phyloP scores from a whole-genome alignment of 2,797 vertebrate species.

The Sternarchorhynchus goeldii region DNA sequence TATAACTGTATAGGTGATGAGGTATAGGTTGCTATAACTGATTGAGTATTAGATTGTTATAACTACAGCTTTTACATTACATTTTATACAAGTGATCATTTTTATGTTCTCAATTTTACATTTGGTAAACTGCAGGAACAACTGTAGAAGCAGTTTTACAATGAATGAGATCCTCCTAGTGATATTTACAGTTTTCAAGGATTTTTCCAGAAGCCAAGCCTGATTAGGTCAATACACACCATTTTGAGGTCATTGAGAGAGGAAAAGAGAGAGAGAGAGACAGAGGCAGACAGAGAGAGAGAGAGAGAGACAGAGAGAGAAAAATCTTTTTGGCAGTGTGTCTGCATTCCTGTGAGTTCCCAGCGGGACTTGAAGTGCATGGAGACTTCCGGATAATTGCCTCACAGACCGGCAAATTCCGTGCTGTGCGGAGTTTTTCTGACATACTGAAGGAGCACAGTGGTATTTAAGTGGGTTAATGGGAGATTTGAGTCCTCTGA shows the following conservation, averaged over 20 bases:
- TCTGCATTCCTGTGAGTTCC: conserved; percentile 35
- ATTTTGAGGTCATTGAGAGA: neutral
- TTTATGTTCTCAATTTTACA: neutral
- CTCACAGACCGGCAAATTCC: conserved; percentile 17
- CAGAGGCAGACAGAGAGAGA: conserved; percentile 18
- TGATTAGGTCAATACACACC: conserved; percentile 3
- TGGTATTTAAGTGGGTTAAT: conserved; percentile 28
- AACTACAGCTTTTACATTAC: no score
- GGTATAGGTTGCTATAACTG: no score
- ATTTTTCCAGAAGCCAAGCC: neutral
- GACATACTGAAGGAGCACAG: conserved; percentile 22
- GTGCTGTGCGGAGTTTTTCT: conserved; percentile 15
- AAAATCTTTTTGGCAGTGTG: conserved; percentile 31
- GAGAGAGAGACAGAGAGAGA: conserved; percentile 18
- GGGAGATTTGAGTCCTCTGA: conserved; percentile 23
- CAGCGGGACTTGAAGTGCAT: conserved; percentile 24
- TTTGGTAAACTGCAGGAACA: neutral
- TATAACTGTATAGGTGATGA: no score
- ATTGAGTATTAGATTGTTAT: no score
- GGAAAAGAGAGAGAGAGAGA: neutral
- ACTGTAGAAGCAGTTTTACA: neutral
- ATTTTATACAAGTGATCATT: no score
- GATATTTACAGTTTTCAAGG: neutral
- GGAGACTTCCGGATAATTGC: conserved; percentile 33
- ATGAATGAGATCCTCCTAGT: neutral